phyloP scores from a whole-genome alignment of 2,797 vertebrate genomes.

The Tragelaphus oryx region DNA sequence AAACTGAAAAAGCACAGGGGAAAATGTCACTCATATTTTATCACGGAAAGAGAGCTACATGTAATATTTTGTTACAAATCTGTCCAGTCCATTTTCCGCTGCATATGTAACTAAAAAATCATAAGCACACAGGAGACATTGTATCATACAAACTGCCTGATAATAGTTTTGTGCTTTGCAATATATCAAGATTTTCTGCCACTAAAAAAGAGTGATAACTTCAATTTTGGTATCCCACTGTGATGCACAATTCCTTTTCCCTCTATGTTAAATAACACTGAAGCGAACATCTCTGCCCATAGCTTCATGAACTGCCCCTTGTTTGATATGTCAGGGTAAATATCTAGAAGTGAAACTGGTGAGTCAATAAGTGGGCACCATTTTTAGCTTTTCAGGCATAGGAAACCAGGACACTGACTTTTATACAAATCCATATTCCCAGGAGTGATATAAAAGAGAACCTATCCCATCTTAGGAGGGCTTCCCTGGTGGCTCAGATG shows the following conservation, averaged over 20 bases:
- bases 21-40: background rate
- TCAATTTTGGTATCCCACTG: background rate
- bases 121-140: background rate
- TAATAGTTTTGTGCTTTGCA: background rate
- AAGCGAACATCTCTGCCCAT: background rate
- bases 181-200: background rate
- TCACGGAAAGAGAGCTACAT: background rate
- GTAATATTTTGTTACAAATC: background rate
- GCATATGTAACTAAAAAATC: background rate
- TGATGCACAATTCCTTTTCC: background rate
- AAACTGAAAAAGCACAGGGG: background rate
- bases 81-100: background rate
- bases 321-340: background rate
- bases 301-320: background rate
- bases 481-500: background rate
- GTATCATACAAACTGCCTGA: background rate
- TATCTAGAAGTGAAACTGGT: background rate
- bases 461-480: background rate
- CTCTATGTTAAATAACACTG: background rate
- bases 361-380: background rate
- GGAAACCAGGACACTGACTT: background rate
- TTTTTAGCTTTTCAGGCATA: background rate
- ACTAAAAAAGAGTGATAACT: background rate
- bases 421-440: background rate
- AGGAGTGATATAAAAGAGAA: background rate